Conservation (phyloP, 2,113 vertebrate species). For the Cephalopterus ornatus region DNA sequence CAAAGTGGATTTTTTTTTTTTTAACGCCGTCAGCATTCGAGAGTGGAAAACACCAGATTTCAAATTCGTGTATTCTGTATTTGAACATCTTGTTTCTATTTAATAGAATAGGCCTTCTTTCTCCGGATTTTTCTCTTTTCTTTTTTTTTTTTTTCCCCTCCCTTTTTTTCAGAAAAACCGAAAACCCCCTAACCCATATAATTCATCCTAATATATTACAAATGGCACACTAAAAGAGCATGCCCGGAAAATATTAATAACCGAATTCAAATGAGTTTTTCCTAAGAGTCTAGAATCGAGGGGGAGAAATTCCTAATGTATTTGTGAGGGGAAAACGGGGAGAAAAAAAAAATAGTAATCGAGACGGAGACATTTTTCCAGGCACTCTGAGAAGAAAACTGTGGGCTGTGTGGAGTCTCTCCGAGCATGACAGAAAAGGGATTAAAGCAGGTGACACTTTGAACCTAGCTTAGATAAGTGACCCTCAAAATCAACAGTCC, state of each 20-base stretch:
- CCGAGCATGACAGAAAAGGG: slow-evolving; percentile 59
- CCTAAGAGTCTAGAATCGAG: neutral
- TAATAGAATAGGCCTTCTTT: slow-evolving; percentile 43
- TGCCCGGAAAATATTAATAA: slow-evolving; percentile 66
- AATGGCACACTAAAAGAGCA: slow-evolving; percentile 41
- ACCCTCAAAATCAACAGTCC: slow-evolving; percentile 74
- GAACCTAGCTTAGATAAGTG: slow-evolving; percentile 72
- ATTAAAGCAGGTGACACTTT: slow-evolving; percentile 74
- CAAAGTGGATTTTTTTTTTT: neutral
- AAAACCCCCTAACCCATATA: neutral
- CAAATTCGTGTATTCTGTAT: slow-evolving; percentile 52
- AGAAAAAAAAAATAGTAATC: neutral
- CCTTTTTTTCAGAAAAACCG: fast-evolving
- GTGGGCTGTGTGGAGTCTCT: slow-evolving; percentile 44
- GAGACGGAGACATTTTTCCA: neutral
- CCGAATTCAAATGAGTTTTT: slow-evolving; percentile 60
- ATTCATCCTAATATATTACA: slow-evolving; percentile 64
- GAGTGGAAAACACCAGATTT: slow-evolving; percentile 55
- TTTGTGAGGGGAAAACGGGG: neutral
- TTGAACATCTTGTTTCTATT: slow-evolving; percentile 72
- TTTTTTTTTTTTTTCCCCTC: too few species aligned
- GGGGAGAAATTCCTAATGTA: neutral
- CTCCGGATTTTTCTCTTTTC: neutral
- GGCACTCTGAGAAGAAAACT: neutral
- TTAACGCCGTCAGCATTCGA: neutral